Evolutionary conservation across 2,888 invertebrate species (phyloP).

Genomic region (Amphipoea oculea): DNA sequence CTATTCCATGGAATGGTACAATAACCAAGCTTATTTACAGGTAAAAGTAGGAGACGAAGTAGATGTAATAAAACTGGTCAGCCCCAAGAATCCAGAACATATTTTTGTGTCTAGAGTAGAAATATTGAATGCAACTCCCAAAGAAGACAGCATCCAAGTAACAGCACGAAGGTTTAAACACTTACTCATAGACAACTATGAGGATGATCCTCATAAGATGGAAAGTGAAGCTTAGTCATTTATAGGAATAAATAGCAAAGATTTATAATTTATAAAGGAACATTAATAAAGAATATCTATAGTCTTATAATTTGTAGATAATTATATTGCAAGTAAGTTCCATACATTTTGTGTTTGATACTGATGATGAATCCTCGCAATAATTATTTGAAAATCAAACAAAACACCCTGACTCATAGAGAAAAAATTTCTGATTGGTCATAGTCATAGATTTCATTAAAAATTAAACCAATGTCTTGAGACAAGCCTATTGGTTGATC

Average conservation of each 20-base stretch:
- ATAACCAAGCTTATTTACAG: constrained; percentile 76
- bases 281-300: not conserved
- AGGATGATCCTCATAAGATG: constrained; percentile 87
- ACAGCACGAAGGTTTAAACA: constrained; percentile 93
- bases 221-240: constrained; percentile 57
- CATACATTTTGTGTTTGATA: not conserved
- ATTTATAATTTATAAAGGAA: too few relatives aligned
- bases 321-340: not conserved
- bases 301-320: not conserved
- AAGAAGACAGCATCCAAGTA: constrained; percentile 90
- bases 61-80: constrained; percentile 93
- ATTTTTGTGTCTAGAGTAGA: constrained; percentile 93
- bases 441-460: not conserved
- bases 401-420: too few relatives aligned
- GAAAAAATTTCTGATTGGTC: not conserved
- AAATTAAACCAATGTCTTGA: not conserved
- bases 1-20: not conserved
- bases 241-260: not conserved
- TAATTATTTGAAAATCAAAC: not conserved
- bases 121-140: constrained; percentile 89
- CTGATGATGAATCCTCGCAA: not conserved
- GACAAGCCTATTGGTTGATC: not conserved
- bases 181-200: constrained; percentile 94
- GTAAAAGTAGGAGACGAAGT: constrained; percentile 93
- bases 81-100: constrained; percentile 92